Evolutionary conservation across 1,140 invertebrate species (phyloP), one percentile per base, ranked within the genome.

Genomic region (Ceratosolen fusciceps): DNA sequence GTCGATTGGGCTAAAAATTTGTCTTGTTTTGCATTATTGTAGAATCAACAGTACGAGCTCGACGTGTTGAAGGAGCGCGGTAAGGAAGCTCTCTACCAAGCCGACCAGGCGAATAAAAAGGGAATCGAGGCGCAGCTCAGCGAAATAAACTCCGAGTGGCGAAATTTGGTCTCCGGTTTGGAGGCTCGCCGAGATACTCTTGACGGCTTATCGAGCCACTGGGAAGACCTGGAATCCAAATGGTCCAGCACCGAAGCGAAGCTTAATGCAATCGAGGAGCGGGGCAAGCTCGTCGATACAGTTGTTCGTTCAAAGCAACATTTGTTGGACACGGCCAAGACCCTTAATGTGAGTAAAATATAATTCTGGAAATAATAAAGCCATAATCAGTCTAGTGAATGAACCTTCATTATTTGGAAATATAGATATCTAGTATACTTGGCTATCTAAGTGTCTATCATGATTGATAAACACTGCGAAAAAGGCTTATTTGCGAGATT

Each of bases 171-270:
- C 31, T 92, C 92, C 9, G 90, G 93, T 84, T 89, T 96, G 84
- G 95, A 95, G 80, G 91, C 90, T 74, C 90, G 94, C 73, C 90
- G 92, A 74, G 91, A 94, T 75, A 90, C 92, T 49, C 87, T 95
- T 5, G 92, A 93, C 58, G 91, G 93, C 62, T 87, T 96, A 73
- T 94, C 94, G 1, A 92, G 93, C 79, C 93, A 94, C 81, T 97
- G 96, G 95, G 93, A 96, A 84, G 92, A 93, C 75, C 94, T 95
- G 83, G 95, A 96, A 89, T 90, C 91, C 3, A 92, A 93, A 81
- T 93, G 94, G 87, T 91, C 93, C 81, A 90, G 90, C 65, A 93
- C 92, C 86, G 94, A 93, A 84, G 93, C 90, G 81, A 91, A 92
- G 70, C 80, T 95, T 4, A 92, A 89, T 82, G 90, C 90, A 29